Percentiles rank a stretch among this genome's conserved stretches.
phyloP scores from a whole-genome alignment of 2,888 invertebrate species.

The Phlogophora meticulosa region DNA sequence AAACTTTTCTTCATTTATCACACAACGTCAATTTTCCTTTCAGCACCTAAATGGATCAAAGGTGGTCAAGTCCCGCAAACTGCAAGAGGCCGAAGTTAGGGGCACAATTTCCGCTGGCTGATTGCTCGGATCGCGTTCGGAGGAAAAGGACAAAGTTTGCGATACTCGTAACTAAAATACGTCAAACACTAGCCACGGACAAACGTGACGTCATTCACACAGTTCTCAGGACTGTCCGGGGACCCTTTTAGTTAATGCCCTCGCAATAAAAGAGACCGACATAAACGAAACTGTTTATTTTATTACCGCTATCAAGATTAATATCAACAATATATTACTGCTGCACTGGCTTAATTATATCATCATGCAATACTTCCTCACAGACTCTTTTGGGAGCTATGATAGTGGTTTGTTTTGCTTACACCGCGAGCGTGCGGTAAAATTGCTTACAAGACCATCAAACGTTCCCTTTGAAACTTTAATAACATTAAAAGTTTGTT shows the following conservation, averaged over 20 bases:
- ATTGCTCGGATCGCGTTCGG: slow-evolving; percentile 36
- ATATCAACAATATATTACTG: slow-evolving; percentile 18
- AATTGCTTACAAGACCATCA: neutral
- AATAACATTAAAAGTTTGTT: neutral
- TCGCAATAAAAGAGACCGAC: slow-evolving; percentile 48
- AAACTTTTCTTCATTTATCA: slow-evolving; percentile 1
- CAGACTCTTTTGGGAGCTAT: neutral
- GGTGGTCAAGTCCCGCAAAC: slow-evolving; percentile 8
- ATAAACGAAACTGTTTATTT: slow-evolving; percentile 51
- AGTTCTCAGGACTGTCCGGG: slow-evolving; percentile 9
- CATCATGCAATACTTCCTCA: slow-evolving; percentile 15
- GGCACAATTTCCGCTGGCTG: slow-evolving; percentile 35
- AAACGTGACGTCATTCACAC: slow-evolving; percentile 15
- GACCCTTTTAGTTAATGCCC: slow-evolving; percentile 42
- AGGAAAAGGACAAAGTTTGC: slow-evolving; percentile 24
- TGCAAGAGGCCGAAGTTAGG: slow-evolving; percentile 27
- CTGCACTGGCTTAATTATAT: slow-evolving; percentile 41
- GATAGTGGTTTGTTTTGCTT: slow-evolving; percentile 17
- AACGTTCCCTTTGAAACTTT: neutral
- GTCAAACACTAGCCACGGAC: slow-evolving; percentile 14
- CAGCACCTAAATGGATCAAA: slow-evolving; percentile 23
- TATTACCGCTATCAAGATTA: slow-evolving; percentile 49
- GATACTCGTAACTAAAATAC: slow-evolving; percentile 14
- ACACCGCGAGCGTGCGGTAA: neutral
- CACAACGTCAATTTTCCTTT: neutral